Percentiles rank a stretch among this genome's conserved stretches.
Conservation (phyloP, 2,888 invertebrate species). For the Pristionchus arcanus region DNA sequence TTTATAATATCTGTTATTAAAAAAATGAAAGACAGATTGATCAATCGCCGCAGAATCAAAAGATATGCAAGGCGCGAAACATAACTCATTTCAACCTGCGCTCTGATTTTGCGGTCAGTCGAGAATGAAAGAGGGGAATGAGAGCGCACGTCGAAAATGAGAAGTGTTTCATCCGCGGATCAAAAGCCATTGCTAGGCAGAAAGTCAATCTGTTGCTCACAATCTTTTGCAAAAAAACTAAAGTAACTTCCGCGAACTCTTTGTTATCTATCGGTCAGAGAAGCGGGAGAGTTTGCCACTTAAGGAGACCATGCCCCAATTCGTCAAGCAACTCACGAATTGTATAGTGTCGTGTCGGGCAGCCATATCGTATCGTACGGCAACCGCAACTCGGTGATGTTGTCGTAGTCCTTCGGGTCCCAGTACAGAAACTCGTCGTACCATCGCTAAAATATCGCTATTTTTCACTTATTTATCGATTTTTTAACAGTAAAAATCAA, state of each 20-base stretch:
- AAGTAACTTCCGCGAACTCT: no score
- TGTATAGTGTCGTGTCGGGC: conserved; percentile 78
- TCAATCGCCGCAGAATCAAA: background rate
- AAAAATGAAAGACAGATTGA: background rate
- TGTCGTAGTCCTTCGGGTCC: conserved; percentile 74
- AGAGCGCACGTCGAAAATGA: background rate
- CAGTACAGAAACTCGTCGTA: conserved; percentile 78
- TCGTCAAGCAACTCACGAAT: conserved; percentile 59
- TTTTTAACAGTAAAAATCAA: background rate
- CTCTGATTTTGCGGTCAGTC: background rate
- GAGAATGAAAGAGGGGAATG: background rate
- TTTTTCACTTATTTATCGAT: background rate
- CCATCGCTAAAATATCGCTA: conserved; percentile 69
- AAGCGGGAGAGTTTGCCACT: background rate
- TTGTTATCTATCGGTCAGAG: no score
- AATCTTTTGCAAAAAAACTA: background rate
- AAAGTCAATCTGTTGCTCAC: background rate
- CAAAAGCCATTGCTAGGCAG: background rate
- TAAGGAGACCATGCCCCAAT: background rate
- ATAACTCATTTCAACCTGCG: background rate
- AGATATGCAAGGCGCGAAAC: background rate
- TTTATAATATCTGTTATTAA: background rate
- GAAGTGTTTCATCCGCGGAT: background rate
- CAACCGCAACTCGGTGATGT: conserved; percentile 75
- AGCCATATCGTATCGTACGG: conserved; percentile 77